Evolutionary conservation across 2,113 vertebrate genomes (phyloP).

Genomic region (Himantopus leucocephalus): DNA sequence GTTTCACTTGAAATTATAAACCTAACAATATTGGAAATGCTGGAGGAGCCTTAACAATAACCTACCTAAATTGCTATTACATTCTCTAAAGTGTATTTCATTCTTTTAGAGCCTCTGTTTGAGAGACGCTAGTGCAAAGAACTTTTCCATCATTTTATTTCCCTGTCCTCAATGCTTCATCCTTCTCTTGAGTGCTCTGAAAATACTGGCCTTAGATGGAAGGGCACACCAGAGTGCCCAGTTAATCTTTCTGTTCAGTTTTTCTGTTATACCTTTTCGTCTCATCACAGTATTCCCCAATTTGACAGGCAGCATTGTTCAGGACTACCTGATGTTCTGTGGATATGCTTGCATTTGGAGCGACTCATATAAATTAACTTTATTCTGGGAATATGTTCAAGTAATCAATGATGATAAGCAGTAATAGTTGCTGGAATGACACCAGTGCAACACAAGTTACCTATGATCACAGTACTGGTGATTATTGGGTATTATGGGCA

Average conservation of each 20-base stretch:
- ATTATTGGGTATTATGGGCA: neutral
- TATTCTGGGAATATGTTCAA: neutral
- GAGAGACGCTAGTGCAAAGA: neutral
- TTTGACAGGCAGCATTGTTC: neutral
- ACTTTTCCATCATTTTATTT: neutral
- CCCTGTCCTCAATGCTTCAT: neutral
- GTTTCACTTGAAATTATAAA: slow-evolving; percentile 13
- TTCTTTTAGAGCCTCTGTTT: neutral
- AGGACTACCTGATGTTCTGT: neutral
- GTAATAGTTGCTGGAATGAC: neutral
- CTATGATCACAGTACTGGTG: neutral
- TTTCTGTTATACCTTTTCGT: neutral
- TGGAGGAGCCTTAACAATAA: neutral
- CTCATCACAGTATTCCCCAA: neutral
- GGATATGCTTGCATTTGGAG: neutral
- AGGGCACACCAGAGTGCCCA: neutral
- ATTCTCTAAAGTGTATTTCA: neutral
- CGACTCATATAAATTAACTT: neutral
- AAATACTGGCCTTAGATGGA: neutral
- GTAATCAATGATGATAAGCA: neutral
- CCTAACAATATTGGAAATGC: neutral
- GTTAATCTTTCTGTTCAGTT: neutral
- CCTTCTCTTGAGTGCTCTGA: neutral
- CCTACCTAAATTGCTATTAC: neutral
- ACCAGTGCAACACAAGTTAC: neutral